Evolutionary conservation across 2,888 invertebrate genomes (phyloP).

Genomic region (Hydrotaea cyrtoneurina): DNA sequence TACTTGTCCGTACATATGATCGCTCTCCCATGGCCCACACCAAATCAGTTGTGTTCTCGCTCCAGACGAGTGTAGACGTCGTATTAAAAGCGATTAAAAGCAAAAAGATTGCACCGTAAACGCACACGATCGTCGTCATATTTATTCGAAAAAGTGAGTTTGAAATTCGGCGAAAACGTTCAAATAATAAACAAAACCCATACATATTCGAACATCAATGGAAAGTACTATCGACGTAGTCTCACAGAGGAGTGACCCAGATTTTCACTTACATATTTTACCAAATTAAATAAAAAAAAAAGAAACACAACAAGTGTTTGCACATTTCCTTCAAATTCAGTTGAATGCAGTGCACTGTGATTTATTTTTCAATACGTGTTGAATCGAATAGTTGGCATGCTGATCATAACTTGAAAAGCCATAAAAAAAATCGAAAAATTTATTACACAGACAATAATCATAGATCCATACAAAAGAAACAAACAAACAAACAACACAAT

Average conservation of each 20-base stretch:
- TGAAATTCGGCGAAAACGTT: neutral
- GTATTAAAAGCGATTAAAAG: constrained; percentile 56
- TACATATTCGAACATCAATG: neutral
- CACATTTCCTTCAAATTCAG: neutral
- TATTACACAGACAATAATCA: constrained; percentile 13
- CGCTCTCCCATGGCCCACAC: constrained; percentile 69
- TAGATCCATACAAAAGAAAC: neutral
- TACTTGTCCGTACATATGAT: constrained; percentile 68
- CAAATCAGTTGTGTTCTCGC: constrained; percentile 75
- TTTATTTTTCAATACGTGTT: neutral
- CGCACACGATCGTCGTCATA: neutral
- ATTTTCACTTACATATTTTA: neutral
- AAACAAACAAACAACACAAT: constrained; percentile 1
- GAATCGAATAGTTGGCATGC: constrained; percentile 12
- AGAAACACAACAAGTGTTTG: neutral
- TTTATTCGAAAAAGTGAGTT: too few relatives aligned
- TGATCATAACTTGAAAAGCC: neutral
- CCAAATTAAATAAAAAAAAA: neutral
- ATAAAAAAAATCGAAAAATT: constrained; percentile 5
- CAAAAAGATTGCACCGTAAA: neutral
- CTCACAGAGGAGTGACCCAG: constrained; percentile 1
- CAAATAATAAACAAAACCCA: constrained; percentile 2
- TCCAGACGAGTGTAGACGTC: constrained; percentile 73
- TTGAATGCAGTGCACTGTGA: neutral
- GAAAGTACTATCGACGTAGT: neutral